Evolutionary conservation across 2,797 vertebrate genomes (phyloP), one percentile per base, ranked within the genome.

Genomic region (Syngnathus acus): DNA sequence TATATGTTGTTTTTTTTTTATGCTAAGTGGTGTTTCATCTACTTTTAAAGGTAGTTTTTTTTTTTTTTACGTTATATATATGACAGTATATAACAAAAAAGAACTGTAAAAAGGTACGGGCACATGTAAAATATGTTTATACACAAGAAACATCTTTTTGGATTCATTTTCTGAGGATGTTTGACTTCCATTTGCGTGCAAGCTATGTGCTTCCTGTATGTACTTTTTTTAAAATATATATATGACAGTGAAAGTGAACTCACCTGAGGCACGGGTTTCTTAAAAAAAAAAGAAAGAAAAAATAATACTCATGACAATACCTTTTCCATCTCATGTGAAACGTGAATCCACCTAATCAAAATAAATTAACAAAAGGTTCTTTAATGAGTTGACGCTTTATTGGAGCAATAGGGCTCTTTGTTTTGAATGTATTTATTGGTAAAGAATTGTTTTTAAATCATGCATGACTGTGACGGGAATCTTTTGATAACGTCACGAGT

Each of bases 121-220:
- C 91, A 93, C 89, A 82, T 95, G 94, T 95, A 95, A 93, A 91
- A 94, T 94, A 95, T 95, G 94, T 95, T 93, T 91, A 96, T 96
- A 95, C 89, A 92, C 89, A 91, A 87, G 78, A 93, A 83, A 92
- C 93, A 92, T 91, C 94, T 62, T 62, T 43, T 43, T 60, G 90
- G 79, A 65, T 73, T 81, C 75, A 82, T 85, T 73, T 81, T 88
- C 88, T 81, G 74, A 9, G 42, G 43, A 13, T 84, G 78, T 91
- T 90, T 92, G 80, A 88, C 87, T 93, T 91, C 32, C 90, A 85
- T 90, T 92, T 92, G 89, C 88, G 89, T 94, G 93, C 94, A 93
- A 91, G 92, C 87, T 91, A 93, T 88, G 90, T 94, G 92, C 68
- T 90, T 90, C 88, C 84, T 89, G 84, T 90, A 89, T 94, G 91